Evolutionary conservation across 2,797 vertebrate species (phyloP), one percentile per base, ranked within the genome.

Genomic region (Poeciliopsis infans): DNA sequence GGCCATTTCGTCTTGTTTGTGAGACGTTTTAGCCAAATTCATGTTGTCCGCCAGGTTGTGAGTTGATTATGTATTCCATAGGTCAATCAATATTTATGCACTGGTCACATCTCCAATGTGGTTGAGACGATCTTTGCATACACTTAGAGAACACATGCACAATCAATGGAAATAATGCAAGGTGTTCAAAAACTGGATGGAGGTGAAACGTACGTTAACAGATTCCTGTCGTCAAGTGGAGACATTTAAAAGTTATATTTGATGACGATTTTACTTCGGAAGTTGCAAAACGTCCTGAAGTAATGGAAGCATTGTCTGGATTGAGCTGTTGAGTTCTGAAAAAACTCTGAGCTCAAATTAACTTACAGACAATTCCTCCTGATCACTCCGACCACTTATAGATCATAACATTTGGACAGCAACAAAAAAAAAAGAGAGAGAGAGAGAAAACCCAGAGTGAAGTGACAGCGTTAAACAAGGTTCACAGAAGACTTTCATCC

Each of bases 131-230:
- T 59, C 57, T 25, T 31, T 59, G 6, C 10, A 59, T 15, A 31
- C n/a, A 28, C 28, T 59, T 31, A 0, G 55, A 59, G 11, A 15
- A 57, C n/a, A 81, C 73, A 83, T 74, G 68, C 71, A 79, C 18
- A 59, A 23, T 86, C 74, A 77, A 51, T 73, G 81, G 72, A 73
- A 86, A 86, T 91, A 51, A 88, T 87, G 83, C 86, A 85, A 90
- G 82, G 75, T 64, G 79, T 59, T 81, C 81, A 91, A 85, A 85
- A 59, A 59, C n/a, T 59, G 55, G 55, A 28, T 10, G 5, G 55
- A 28, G 55, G n/a, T 16, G 57, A 33, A 28, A 83, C 74, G 83
- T 73, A 45, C 81, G 90, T 86, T 83, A 88, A 87, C 83, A 87
- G 83, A 79, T 74, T 86, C 33, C 79, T 23, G 1, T 15, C 47